Base-by-base conservation (phyloP, 2,113 vertebrate genomes). In the Irena cyanogastra region DNA sequence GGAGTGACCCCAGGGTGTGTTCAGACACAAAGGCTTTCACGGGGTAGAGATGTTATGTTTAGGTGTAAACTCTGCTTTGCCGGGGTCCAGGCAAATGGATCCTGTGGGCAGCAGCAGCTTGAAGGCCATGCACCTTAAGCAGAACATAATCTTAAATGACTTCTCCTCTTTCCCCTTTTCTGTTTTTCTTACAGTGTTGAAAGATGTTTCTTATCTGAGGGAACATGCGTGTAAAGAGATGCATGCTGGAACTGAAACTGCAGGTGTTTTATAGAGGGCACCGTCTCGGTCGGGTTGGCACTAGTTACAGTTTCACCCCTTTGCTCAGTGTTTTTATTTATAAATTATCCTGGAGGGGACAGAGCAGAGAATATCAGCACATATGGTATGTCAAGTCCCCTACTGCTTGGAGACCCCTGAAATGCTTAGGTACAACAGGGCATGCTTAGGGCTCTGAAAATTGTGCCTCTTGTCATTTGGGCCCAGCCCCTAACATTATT, bases 331-430 rank as follows among this genome's bases (percentile, higher is more conserved):
- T 15, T 95, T 97, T 97, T 93, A 96, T 95, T 97, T 97, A 95
- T 94, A 93, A 97, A 94, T 94, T 94, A 85, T 97, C 81, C 93
- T 96, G 86, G 88, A 94, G 89, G 86, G 88, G 57, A 93, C 59
- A 87, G 53, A 92, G 83, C 33, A 65, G 49, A 87, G 31, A 82
- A 87, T 93, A 92, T 87, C 94, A 95, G 93, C 90, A 90, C 94
- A 96, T 97, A 96, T 95, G 96, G 94, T 86, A 90, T 91, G 94
- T 95, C 94, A 96, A 92, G 85, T 89, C 68, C 60, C 90, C 89
- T 78, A 80, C 76, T 92, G 87, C 69, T 94, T 83, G 64, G 92
- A 95, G 89, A 89, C 71, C 86, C 89, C 81, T 85, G 78, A 71
- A 93, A 86, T 66, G 63, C 87, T 93, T 89, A 70, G 31, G 72